Evolutionary conservation across 2,888 invertebrate species (phyloP).

Genomic region (Leucoptera coffeella): DNA sequence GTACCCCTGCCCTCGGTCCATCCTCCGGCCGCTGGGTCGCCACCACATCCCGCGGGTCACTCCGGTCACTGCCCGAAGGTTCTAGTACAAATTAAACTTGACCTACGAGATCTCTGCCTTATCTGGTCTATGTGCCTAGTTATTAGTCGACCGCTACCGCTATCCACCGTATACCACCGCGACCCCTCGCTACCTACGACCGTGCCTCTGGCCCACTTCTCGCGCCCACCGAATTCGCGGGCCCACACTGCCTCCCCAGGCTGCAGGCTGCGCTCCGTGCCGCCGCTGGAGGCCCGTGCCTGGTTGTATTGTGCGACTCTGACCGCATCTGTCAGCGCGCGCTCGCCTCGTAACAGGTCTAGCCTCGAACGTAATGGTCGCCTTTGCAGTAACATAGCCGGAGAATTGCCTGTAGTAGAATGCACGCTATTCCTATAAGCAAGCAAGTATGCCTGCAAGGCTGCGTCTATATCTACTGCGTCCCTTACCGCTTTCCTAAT

Average conservation of each 20-base stretch:
- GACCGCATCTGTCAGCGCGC: background rate
- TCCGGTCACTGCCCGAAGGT: too few species aligned
- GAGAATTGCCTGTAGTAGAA: constrained; percentile 1
- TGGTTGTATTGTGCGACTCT: background rate
- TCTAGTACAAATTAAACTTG: background rate
- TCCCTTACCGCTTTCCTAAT: constrained; percentile 3
- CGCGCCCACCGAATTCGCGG: background rate
- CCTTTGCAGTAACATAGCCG: too few species aligned
- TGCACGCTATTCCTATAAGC: constrained; percentile 1
- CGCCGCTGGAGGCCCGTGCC: background rate
- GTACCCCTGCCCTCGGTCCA: too few species aligned
- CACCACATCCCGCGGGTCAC: too few species aligned
- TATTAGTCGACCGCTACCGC: background rate
- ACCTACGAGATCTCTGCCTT: background rate
- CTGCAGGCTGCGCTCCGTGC: background rate
- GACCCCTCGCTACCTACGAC: background rate
- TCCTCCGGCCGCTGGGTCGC: too few species aligned
- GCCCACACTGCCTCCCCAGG: background rate
- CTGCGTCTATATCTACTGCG: background rate
- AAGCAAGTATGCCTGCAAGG: constrained; percentile 1
- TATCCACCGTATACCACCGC: background rate
- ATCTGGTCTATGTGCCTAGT: constrained; percentile 1
- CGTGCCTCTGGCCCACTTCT: background rate
- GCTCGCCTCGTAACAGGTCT: background rate
- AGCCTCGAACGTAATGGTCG: constrained; percentile 1